Base-by-base conservation (phyloP, 2,797 vertebrate genomes). In the Enteromius fasciolatus region DNA sequence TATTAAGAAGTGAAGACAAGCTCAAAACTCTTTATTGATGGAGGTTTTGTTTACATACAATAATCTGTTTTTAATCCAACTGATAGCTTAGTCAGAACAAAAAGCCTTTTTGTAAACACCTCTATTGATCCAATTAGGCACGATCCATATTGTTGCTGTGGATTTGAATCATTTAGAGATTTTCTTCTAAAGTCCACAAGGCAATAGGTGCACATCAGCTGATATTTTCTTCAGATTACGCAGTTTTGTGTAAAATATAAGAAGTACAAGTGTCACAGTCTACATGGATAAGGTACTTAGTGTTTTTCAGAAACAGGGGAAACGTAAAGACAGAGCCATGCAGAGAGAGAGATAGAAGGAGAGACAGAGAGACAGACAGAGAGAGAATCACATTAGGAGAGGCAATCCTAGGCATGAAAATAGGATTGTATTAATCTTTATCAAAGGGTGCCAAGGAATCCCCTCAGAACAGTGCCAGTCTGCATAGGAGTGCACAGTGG, bases 401-500 rank as follows among this genome's bases (percentile, higher is more conserved):
- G 93, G 94, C 93, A 96, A 95, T 94, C 94, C 90, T 92, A 87
- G 90, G 91, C 89, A 94, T 86, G 94, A 93, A 95, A 95, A 95
- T 90, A 91, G 94, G 93, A 94, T 92, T 95, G 92, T 86, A 91
- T 94, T 94, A 95, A 95, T 96, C 94, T 96, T 93, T 91, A 94
- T 94, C 94, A 94, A 94, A 94, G 87, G 91, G 88, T 90, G 90
- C 89, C 83, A 88, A 85, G 87, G 88, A 90, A 90, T 91, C 86
- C 86, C 89, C 77, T 81, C 36, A 76, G 85, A 87, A 72, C 81
- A 59, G 70, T 12, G 80, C 18, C 41, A 81, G 76, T 67, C 83
- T 70, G 68, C 78, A 59, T 44, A 59, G 33, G 74, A 80, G 54
- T 68, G 57, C 72, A 39, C 50, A 68, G 63, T 44, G 84, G 84